A percentile compares a stretch with the other conserved stretches of the same genome.
Evolutionary conservation across 2,888 invertebrate species (phyloP).

Genomic region (Troides aeacus): DNA sequence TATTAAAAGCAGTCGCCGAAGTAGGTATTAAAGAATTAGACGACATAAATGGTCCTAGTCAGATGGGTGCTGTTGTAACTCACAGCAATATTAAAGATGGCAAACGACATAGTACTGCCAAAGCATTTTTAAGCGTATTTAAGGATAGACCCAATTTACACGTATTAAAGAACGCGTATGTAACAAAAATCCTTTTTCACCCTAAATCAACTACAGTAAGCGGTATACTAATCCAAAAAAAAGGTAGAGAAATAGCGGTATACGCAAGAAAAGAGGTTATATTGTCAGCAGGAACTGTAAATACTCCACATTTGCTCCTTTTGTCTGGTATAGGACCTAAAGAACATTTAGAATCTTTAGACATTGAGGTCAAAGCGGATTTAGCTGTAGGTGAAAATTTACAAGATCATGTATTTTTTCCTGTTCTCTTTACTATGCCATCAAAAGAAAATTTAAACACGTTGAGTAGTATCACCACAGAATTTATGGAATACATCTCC

Average conservation of each 20-base stretch:
- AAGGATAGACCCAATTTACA: constrained; percentile 44
- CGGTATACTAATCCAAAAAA: constrained; percentile 41
- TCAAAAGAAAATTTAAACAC: constrained; percentile 44
- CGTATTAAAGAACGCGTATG: constrained; percentile 43
- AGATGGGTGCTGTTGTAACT: constrained; percentile 45
- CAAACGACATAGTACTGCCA: constrained; percentile 63
- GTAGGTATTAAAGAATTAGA: constrained; percentile 52
- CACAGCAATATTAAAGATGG: constrained; percentile 43
- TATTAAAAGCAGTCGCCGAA: constrained; percentile 49
- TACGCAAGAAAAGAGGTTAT: constrained; percentile 46
- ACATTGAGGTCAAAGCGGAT: constrained; percentile 43
- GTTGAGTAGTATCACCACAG: constrained; percentile 46
- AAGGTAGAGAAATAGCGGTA: constrained; percentile 36
- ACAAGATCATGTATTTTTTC: constrained; percentile 48
- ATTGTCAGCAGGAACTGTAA: constrained; percentile 45
- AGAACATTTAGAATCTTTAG: constrained; percentile 41
- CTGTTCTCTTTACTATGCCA: constrained; percentile 54
- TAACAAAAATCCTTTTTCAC: constrained; percentile 42
- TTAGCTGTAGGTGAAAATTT: constrained; percentile 51
- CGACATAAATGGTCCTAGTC: constrained; percentile 45
- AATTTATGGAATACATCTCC: constrained; percentile 67
- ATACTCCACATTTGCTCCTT: constrained; percentile 48
- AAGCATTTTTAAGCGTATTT: constrained; percentile 48
- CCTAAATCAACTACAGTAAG: constrained; percentile 38
- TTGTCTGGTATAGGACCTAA: constrained; percentile 50